Evolutionary conservation across 2,888 invertebrate genomes (phyloP).

Genomic region (Macrostomum cliftonense): DNA sequence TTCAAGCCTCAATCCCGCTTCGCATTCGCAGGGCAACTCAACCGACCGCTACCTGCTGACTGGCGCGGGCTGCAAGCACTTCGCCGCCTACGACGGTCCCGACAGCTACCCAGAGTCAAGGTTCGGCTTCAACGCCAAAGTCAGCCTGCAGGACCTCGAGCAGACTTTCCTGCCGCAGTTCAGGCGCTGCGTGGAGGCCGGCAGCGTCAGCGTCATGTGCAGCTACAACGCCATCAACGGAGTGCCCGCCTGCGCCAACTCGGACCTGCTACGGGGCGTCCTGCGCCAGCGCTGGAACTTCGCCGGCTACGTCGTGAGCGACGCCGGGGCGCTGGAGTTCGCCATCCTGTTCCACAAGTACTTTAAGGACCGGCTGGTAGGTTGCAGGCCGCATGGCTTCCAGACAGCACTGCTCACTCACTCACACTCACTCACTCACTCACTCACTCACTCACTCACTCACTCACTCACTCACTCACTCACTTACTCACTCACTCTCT

Average conservation of each 20-base stretch:
- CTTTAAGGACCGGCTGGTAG: constrained; percentile 8
- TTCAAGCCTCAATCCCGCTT: no score
- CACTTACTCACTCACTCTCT: no score
- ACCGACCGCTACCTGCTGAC: constrained; percentile 19
- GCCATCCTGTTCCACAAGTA: constrained; percentile 14
- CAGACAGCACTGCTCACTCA: no score
- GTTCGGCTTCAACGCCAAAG: constrained; percentile 13
- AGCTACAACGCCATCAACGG: constrained; percentile 22
- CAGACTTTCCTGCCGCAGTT: constrained; percentile 4
- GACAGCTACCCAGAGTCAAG: constrained; percentile 21
- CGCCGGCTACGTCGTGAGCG: constrained; percentile 20
- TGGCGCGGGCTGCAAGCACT: constrained; percentile 32
- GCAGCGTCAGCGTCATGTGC: background rate
- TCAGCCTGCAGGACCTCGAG: constrained; percentile 5
- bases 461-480: no score
- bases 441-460: no score
- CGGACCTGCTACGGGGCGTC: constrained; percentile 22
- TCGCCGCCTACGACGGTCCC: constrained; percentile 29
- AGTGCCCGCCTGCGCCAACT: constrained; percentile 29
- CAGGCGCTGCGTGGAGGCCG: background rate
- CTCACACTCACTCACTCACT: no score
- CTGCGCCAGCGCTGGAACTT: constrained; percentile 25
- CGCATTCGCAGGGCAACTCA: background rate
- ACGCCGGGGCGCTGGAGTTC: constrained; percentile 15
- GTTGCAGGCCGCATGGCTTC: no score